These are phyloP conservation scores for Macaria notata DNA, from an alignment of 2,888 invertebrate genomes.

Conservation along the genomic window DNA sequence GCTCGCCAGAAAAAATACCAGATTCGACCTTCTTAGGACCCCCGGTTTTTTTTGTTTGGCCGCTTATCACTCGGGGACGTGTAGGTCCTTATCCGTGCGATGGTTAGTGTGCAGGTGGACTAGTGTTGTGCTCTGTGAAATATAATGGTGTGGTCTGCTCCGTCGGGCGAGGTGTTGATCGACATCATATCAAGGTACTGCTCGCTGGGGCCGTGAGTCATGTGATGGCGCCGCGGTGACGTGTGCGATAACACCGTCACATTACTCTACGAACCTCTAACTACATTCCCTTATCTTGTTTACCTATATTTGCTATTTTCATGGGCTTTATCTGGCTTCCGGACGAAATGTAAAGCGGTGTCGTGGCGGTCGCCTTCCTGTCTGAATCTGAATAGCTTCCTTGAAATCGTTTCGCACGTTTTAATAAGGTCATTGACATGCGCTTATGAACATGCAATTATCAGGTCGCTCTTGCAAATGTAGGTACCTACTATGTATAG, in stretches of 20 bases:
- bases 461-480: too few species aligned
- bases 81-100: constrained; percentile 77
- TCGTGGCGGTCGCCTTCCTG: constrained; percentile 5
- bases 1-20: constrained; percentile 76
- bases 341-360: background rate
- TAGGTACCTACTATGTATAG: too few species aligned
- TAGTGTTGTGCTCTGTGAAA: constrained; percentile 68
- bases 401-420: constrained; percentile 14
- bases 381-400: constrained; percentile 8
- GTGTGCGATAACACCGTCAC: constrained; percentile 22
- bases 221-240: constrained; percentile 32
- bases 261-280: constrained; percentile 10
- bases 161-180: constrained; percentile 75
- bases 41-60: constrained; percentile 79
- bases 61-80: constrained; percentile 79
- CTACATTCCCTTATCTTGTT: constrained; percentile 15
- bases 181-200: constrained; percentile 74
- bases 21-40: constrained; percentile 82
- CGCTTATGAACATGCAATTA: constrained; percentile 8
- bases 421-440: constrained; percentile 33
- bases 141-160: constrained; percentile 80
- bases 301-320: constrained; percentile 22
- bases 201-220: constrained; percentile 37
- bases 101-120: constrained; percentile 64
- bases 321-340: constrained; percentile 11